These are phyloP conservation scores for Morpho deidamia DNA, from an alignment of 2,888 invertebrate genomes.

Conservation along the genomic window DNA sequence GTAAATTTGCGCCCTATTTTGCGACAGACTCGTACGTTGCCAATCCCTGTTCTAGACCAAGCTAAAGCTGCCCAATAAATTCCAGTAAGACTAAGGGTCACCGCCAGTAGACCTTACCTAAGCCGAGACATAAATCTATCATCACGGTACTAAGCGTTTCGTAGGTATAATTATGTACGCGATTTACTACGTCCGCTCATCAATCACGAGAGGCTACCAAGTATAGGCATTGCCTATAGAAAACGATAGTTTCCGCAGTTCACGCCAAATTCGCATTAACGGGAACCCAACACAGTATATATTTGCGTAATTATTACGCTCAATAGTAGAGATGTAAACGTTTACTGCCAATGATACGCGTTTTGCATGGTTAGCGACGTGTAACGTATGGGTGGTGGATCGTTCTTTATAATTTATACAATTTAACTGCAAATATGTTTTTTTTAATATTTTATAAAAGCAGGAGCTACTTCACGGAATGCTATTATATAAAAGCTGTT, in stretches of 20 bases:
- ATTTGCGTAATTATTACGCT: slow-evolving; percentile 8
- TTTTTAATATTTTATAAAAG: too few relatives aligned
- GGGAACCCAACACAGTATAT: slow-evolving; percentile 13
- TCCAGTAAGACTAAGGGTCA: slow-evolving; percentile 17
- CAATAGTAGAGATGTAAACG: slow-evolving; percentile 11
- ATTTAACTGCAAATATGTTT: too few relatives aligned
- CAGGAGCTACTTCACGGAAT: too few relatives aligned
- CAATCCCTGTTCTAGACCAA: slow-evolving; percentile 6
- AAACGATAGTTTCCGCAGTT: not conserved
- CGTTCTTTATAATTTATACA: not conserved
- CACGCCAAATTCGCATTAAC: slow-evolving; percentile 12
- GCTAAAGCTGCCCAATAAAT: slow-evolving; percentile 10
- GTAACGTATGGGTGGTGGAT: slow-evolving; percentile 35
- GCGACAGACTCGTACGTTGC: too few relatives aligned
- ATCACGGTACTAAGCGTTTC: slow-evolving; percentile 23
- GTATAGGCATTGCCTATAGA: slow-evolving; percentile 17
- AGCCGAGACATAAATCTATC: slow-evolving; percentile 24
- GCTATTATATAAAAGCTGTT: too few relatives aligned
- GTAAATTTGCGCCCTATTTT: too few relatives aligned
- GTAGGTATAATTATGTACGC: slow-evolving; percentile 21
- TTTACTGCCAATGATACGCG: slow-evolving; percentile 38
- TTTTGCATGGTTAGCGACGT: slow-evolving; percentile 40
- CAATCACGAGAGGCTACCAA: slow-evolving; percentile 34
- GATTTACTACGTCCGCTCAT: slow-evolving; percentile 28
- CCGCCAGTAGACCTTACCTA: slow-evolving; percentile 12